phyloP scores from a whole-genome alignment of 2,113 vertebrate species.

The Pluvianellus socialis region DNA sequence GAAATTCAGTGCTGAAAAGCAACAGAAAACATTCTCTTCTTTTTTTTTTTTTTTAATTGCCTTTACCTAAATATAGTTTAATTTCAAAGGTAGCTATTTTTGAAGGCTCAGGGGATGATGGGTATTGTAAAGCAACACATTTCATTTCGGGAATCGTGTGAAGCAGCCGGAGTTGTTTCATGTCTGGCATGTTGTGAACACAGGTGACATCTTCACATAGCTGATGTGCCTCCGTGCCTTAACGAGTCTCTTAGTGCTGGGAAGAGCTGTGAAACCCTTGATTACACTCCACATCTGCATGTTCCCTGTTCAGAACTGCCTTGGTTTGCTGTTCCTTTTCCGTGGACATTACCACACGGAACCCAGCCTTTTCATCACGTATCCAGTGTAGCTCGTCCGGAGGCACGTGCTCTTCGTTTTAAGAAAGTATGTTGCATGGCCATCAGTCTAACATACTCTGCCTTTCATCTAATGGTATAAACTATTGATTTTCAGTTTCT shows the following conservation, averaged over 20 bases:
- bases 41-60: neutral
- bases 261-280: neutral
- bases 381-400: fast-evolving
- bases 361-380: neutral
- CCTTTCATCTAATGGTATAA: neutral
- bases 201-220: neutral
- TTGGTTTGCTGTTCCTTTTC: neutral
- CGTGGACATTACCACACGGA: fast-evolving
- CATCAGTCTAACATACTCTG: neutral
- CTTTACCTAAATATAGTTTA: neutral
- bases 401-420: neutral
- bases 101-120: neutral
- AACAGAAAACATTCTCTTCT: neutral
- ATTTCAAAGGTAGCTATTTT: neutral
- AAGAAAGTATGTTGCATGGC: neutral
- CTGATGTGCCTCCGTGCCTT: neutral
- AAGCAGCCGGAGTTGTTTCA: neutral
- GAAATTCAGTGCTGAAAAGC: neutral
- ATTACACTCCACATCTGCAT: fast-evolving
- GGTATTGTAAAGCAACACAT: neutral
- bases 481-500: neutral
- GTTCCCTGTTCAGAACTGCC: neutral
- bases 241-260: neutral
- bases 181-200: neutral
- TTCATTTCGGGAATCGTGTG: neutral